Base-by-base conservation (phyloP, 2,888 invertebrate species). In the Mythimna ferrago region DNA sequence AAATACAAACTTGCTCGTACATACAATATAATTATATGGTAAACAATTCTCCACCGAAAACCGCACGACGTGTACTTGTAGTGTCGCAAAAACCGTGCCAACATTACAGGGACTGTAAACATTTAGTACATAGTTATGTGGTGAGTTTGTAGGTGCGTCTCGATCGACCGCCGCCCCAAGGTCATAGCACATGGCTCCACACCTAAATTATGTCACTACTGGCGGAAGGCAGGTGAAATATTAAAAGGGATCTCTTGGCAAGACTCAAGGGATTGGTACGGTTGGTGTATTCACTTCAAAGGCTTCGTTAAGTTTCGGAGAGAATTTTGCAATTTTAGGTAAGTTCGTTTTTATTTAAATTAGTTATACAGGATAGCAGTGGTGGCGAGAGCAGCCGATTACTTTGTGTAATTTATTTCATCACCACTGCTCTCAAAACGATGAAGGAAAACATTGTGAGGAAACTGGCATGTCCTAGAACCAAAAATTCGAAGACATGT, bases 81-180 rank as follows among this genome's bases (percentile, higher is more conserved):
- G 19, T 19, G 19, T 21, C n/a, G 38, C 48, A 61, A 70, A 74
- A 70, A 54, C 11, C 54, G 6, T 32, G 21, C 41, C 26, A 21
- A 32, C 11, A n/a, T 21, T 54, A 21, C 56, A 26, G 16, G 41
- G 41, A 54, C 68, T 63, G 64, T 58, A 66, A 68, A 66, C 62
- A 66, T 78, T 62, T 66, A 54, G 58, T 70, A 65, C 53, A 21
- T 44, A 54, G 6, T 1, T 60, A 53, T 60, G 53, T 71, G 75
- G 65, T 63, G 66, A 61, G 38, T 63, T 79, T 80, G 76, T 74
- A 71, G 84, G 86, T 86, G 84, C 82, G 84, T 76, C 82, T 73
- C 75, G 54, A 85, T 85, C 84, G 84, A 85, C 82, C 84, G 66
- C 74, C 64, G 61, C 7, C 7, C 19, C 79, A 86, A 85, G 86